phyloP scores from a whole-genome alignment of 2,888 invertebrate species.

The Caenorhabditis zanzibari region DNA sequence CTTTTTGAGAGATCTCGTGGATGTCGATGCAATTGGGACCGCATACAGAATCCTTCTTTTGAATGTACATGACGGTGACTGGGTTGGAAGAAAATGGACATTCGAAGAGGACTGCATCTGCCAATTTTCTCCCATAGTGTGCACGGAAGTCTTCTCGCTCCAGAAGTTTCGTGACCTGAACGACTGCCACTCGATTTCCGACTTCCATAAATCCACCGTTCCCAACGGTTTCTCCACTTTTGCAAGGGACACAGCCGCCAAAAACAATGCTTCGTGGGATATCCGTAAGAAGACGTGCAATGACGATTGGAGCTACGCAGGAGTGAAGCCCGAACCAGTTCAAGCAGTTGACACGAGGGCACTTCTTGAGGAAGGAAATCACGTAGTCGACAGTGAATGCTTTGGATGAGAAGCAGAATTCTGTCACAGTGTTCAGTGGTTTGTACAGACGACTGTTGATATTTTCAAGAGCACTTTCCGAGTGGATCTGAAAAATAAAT shows the following conservation, averaged over 20 bases:
- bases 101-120: slow-evolving; percentile 62
- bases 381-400: slow-evolving; percentile 59
- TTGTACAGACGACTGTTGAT: slow-evolving; percentile 46
- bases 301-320: slow-evolving; percentile 64
- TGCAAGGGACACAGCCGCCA: slow-evolving; percentile 63
- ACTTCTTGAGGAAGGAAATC: slow-evolving; percentile 48
- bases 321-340: slow-evolving; percentile 66
- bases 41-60: slow-evolving; percentile 63
- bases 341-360: slow-evolving; percentile 44
- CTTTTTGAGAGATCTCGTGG: slow-evolving; percentile 61
- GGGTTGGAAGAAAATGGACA: slow-evolving; percentile 28
- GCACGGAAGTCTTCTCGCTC: slow-evolving; percentile 47
- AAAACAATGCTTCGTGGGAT: slow-evolving; percentile 54
- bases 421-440: slow-evolving; percentile 30
- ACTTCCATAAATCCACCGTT: slow-evolving; percentile 63
- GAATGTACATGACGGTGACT: slow-evolving; percentile 59
- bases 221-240: slow-evolving; percentile 54
- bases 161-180: slow-evolving; percentile 54
- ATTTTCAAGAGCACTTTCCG: slow-evolving; percentile 32
- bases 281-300: slow-evolving; percentile 49
- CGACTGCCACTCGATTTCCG: slow-evolving; percentile 50
- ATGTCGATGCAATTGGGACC: slow-evolving; percentile 64
- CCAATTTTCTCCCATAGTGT: slow-evolving; percentile 35
- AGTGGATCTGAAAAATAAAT: slow-evolving; percentile 50
- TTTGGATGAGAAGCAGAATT: slow-evolving; percentile 63